These are phyloP conservation scores for Calliphora vomitoria DNA, from an alignment of 2,888 invertebrate species.

Conservation along the genomic window DNA sequence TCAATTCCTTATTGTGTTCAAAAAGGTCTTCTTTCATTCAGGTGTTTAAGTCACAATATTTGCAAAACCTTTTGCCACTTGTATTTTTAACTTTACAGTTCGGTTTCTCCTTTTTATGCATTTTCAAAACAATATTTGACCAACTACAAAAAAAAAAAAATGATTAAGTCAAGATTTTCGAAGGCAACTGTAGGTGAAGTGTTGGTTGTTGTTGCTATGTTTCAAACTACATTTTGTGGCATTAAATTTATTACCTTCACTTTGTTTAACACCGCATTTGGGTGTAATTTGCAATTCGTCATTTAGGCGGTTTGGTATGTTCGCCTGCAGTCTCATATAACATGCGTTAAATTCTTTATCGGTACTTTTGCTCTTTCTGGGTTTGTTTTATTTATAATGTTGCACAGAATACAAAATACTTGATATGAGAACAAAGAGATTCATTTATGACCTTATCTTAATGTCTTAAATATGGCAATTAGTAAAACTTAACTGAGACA, in stretches of 20 bases:
- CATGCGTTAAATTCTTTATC: slow-evolving; percentile 68
- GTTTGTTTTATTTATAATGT: neutral
- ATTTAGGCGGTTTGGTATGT: slow-evolving; percentile 68
- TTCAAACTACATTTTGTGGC: slow-evolving; percentile 41
- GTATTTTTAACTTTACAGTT: slow-evolving; percentile 34
- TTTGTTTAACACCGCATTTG: slow-evolving; percentile 71
- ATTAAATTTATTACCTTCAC: slow-evolving; percentile 68
- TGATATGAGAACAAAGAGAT: slow-evolving; percentile 56
- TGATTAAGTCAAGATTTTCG: slow-evolving; percentile 44
- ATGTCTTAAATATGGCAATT: slow-evolving; percentile 69
- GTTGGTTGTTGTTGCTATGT: neutral
- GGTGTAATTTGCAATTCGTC: slow-evolving; percentile 76
- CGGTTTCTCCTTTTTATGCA: neutral
- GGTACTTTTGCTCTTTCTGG: slow-evolving; percentile 25
- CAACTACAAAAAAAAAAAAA: neutral
- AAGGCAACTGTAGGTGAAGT: slow-evolving; percentile 38
- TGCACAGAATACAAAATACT: slow-evolving; percentile 37
- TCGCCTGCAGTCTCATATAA: slow-evolving; percentile 57
- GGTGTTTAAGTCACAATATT: slow-evolving; percentile 73
- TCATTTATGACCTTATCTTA: slow-evolving; percentile 64
- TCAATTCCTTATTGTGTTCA: slow-evolving; percentile 11
- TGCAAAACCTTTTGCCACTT: slow-evolving; percentile 65
- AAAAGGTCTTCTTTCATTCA: slow-evolving; percentile 53
- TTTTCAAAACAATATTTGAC: slow-evolving; percentile 30
- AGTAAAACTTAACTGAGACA: slow-evolving; percentile 55